phyloP scores from a whole-genome alignment of 1,140 invertebrate species.

The Bradysia coprophila region DNA sequence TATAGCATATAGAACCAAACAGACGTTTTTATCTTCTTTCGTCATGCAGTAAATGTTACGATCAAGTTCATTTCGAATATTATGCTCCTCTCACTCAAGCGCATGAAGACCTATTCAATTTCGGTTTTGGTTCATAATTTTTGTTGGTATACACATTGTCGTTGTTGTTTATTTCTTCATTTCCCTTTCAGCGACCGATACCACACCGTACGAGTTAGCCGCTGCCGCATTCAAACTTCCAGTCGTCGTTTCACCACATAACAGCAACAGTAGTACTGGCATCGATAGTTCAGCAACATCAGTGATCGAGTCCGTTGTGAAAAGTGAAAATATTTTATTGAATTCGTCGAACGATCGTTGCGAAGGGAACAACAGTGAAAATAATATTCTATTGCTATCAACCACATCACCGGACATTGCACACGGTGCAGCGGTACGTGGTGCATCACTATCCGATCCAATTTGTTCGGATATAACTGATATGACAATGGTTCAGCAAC shows the following conservation, averaged over 20 bases:
- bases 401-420: too few species aligned
- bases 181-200: neutral
- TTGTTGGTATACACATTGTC: neutral
- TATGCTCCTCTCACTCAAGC: neutral
- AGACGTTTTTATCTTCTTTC: too few species aligned
- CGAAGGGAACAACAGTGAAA: neutral
- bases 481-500: neutral
- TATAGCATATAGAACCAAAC: too few species aligned
- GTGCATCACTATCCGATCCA: too few species aligned
- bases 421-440: too few species aligned
- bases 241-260: neutral
- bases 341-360: neutral
- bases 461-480: neutral
- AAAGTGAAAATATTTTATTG: neutral
- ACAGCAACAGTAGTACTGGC: neutral
- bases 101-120: neutral
- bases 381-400: neutral
- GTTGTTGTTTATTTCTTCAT: neutral
- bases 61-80: neutral
- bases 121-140: neutral
- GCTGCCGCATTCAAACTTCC: neutral
- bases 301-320: neutral
- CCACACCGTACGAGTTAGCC: neutral
- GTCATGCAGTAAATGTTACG: neutral
- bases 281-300: neutral